Percentiles rank a stretch among this genome's conserved stretches.
Conservation (phyloP, 1,140 invertebrate species). For the Zaprionus ornatus region DNA sequence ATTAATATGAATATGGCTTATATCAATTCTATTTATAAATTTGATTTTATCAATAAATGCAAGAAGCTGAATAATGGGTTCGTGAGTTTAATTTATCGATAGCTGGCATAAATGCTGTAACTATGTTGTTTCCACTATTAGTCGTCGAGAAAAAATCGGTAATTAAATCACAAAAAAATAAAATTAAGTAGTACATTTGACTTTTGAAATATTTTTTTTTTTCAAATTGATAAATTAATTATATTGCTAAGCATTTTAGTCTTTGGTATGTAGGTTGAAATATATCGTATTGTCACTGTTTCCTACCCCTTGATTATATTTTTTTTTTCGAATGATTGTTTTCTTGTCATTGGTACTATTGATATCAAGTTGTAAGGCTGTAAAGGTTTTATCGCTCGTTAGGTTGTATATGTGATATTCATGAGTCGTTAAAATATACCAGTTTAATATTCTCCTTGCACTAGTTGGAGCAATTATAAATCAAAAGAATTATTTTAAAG, state of each 20-base stretch:
- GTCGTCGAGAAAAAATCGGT: neutral
- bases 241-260: neutral
- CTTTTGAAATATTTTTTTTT: too few species aligned
- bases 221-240: neutral
- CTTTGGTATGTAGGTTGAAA: neutral
- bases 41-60: too few species aligned
- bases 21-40: too few species aligned
- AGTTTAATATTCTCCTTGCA: constrained; percentile 22
- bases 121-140: neutral
- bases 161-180: neutral
- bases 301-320: constrained; percentile 12
- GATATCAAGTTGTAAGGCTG: constrained; percentile 77
- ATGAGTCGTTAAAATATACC: constrained; percentile 38
- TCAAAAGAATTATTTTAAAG: constrained; percentile 19
- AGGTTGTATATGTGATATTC: constrained; percentile 53
- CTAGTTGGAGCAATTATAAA: constrained; percentile 23
- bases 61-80: neutral
- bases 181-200: neutral
- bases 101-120: neutral
- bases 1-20: too few species aligned
- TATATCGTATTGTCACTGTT: neutral
- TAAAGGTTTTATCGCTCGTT: constrained; percentile 52
- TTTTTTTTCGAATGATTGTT: constrained; percentile 40
- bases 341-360: constrained; percentile 63
- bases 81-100: neutral